Evolutionary conservation across 2,797 vertebrate species (phyloP).

Genomic region (Pseudochirops corinnae): DNA sequence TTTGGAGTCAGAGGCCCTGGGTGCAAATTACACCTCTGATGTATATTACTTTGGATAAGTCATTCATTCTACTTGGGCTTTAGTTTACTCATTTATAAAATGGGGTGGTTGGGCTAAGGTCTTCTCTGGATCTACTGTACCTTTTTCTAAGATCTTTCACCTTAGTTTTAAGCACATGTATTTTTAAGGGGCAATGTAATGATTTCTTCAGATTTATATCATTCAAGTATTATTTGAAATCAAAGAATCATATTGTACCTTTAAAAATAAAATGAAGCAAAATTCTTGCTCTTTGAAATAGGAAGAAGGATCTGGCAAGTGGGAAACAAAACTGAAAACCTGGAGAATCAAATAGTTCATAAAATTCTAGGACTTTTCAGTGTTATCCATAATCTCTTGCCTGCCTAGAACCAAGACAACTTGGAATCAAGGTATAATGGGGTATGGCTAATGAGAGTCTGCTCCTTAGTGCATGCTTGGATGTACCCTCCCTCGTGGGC

Average conservation of each 20-base stretch:
- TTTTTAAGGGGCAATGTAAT: background rate
- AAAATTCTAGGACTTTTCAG: background rate
- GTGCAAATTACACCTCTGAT: background rate
- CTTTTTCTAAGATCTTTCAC: background rate
- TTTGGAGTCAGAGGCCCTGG: background rate
- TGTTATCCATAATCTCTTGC: background rate
- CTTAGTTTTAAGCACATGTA: background rate
- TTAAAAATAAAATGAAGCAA: background rate
- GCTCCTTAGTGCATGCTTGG: background rate
- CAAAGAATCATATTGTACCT: background rate
- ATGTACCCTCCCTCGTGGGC: background rate
- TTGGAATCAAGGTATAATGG: background rate
- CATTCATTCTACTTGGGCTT: background rate
- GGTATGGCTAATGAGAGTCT: background rate
- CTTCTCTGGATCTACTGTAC: background rate
- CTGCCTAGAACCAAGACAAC: background rate
- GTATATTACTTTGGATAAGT: background rate
- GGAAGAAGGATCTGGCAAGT: slow-evolving; percentile 37
- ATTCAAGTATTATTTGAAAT: background rate
- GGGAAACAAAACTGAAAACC: background rate
- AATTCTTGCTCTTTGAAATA: slow-evolving; percentile 11
- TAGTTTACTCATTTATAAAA: background rate
- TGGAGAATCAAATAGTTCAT: background rate
- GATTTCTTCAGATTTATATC: background rate
- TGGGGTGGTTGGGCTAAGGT: background rate